Base-by-base conservation (phyloP, 2,888 invertebrate species). In the Cremastobaeus sp. region DNA sequence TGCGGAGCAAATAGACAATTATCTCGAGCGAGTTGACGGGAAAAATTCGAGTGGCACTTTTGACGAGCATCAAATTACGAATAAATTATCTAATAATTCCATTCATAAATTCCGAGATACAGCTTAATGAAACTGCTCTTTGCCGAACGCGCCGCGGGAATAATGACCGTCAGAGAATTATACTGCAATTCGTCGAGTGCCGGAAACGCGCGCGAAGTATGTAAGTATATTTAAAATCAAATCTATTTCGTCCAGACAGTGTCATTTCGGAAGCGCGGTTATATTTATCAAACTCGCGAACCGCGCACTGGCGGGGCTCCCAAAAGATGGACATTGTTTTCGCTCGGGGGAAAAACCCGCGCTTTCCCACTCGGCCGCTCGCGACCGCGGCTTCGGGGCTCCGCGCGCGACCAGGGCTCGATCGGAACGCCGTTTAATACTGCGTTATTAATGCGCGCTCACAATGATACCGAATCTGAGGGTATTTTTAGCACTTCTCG, bases 171-270 rank as follows among this genome's bases (percentile, higher is more conserved):
- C 21, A 37, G 32, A 43, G 15, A 52, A 32, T 30, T 8, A 25
- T 6, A 28, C 12, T 35, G 20, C 43, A 28, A 60, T 35, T 62
- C 52, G 28, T 32, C 11, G 30, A 28, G 35, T 55, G 55, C 66
- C 70, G 70, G 70, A 70, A 62, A 62, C 62, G 18, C 30, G 28
- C 30, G 28, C 37, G 11, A 69, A 34, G 41, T 57, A 57, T 41
- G 47, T 28, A 68, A 50, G 39, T 57, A 35, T 70, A 59, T 68
- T 68, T 68, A 59, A n/a, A n/a, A n/a, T n/a, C n/a, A 68, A 68
- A 59, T 64, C 45, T 54, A 35, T 45, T 68, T 70, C 52, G 45
- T 55, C 70, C 57, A 64, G 70, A 55, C 70, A 48, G 70, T 70
- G 70, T 64, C 70, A 57, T 57, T 64, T 55, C 55, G 50, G 62